phyloP scores from a whole-genome alignment of 2,888 invertebrate species.

The Aelia acuminata region DNA sequence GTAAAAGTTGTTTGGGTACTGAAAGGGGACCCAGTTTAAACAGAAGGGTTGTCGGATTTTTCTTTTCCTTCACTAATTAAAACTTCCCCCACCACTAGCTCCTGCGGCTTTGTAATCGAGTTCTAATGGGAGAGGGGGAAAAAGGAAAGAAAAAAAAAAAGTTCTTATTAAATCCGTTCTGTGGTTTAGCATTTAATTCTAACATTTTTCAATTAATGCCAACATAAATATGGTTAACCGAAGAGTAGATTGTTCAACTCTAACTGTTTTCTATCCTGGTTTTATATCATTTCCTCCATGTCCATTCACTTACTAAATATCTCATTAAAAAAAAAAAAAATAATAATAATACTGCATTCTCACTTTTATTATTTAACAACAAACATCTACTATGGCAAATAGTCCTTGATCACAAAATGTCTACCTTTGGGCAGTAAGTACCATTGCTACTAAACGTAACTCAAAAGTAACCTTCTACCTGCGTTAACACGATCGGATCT shows the following conservation, averaged over 20 bases:
- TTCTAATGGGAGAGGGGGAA: not conserved
- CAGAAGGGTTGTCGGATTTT: not conserved
- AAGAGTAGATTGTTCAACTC: not conserved
- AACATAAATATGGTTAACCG: not conserved
- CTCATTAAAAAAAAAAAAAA: too few relatives aligned
- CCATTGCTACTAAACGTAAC: too few relatives aligned
- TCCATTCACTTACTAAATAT: not conserved
- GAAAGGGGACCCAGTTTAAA: not conserved
- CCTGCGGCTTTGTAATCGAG: slow-evolving; percentile 29
- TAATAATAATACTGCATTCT: too few relatives aligned
- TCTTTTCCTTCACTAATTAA: slow-evolving; percentile 7
- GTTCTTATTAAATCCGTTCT: slow-evolving; percentile 29
- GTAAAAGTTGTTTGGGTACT: not conserved
- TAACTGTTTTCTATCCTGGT: not conserved
- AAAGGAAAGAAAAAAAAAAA: not conserved
- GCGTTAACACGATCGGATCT: too few relatives aligned
- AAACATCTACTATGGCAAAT: too few relatives aligned
- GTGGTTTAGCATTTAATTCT: slow-evolving; percentile 22
- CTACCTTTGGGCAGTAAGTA: too few relatives aligned
- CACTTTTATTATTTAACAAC: too few relatives aligned
- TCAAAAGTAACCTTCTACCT: too few relatives aligned
- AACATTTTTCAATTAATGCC: slow-evolving; percentile 11
- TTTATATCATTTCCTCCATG: not conserved
- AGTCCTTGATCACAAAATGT: too few relatives aligned
- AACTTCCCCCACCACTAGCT: not conserved